Conservation (phyloP, 2,797 vertebrate genomes). For the Manis pentadactyla region DNA sequence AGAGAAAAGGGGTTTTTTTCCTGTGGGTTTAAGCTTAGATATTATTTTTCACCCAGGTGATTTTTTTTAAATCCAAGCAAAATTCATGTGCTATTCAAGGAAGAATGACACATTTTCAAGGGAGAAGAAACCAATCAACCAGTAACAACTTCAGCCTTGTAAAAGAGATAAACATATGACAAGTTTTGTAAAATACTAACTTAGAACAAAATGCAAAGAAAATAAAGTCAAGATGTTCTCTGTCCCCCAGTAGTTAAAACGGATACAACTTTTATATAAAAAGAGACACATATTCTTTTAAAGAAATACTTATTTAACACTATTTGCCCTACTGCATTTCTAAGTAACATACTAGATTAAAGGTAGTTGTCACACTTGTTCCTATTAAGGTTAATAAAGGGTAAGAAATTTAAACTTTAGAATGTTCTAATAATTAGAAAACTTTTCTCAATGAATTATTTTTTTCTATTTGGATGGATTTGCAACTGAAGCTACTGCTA, state of each 20-base stretch:
- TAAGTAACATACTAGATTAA: neutral
- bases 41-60: constrained; percentile 48
- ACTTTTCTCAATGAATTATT: constrained; percentile 15
- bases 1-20: neutral
- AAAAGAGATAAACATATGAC: neutral
- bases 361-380: constrained; percentile 52
- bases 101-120: constrained; percentile 46
- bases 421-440: constrained; percentile 41
- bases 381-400: constrained; percentile 53
- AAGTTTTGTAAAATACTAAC: constrained; percentile 64
- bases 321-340: constrained; percentile 41
- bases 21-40: constrained; percentile 24
- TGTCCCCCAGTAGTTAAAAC: constrained; percentile 14
- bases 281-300: constrained; percentile 47
- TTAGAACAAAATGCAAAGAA: constrained; percentile 59
- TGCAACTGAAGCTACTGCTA: neutral
- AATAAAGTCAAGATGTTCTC: constrained; percentile 63
- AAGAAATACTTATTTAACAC: constrained; percentile 56
- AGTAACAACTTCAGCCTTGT: constrained; percentile 60
- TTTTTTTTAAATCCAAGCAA: constrained; percentile 41
- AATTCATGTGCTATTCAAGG: constrained; percentile 9
- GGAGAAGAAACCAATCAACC: constrained; percentile 58
- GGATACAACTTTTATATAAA: constrained; percentile 61
- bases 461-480: constrained; percentile 14
- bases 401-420: constrained; percentile 65